Base-by-base conservation (phyloP, 92 coral and sea anemone species). In the Epizoanthus scotinus region DNA sequence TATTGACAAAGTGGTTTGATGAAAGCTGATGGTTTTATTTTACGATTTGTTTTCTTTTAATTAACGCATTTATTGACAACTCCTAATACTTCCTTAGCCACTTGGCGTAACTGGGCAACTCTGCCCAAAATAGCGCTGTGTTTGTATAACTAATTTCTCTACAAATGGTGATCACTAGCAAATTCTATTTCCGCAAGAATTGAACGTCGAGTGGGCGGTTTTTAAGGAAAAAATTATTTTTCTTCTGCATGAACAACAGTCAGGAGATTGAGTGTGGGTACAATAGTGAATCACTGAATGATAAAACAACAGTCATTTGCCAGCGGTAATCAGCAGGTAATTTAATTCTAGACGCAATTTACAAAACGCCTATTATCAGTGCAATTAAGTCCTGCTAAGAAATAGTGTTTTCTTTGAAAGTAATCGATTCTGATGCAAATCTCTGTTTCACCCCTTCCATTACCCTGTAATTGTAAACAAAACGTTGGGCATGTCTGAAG, bases 21-120 rank as follows among this genome's bases (percentile, higher is more conserved):
- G 67, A 34, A 34, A 58, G 26, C 26, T 75, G 55, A 75, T 75
- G 49, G 20, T 58, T 44, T 44, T 44, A 44, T 44, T 44, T 44
- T 44, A 44, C 52, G 15, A 47, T 47, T 75, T 40, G 68, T 19
- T 75, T 75, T 68, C 68, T 36, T 58, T 58, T 28, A 52, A 71
- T 71, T 71, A 71, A 50, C 62, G 38, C 52, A 36, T 59, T 75
- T 56, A 20, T 44, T 59, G 79, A 38, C 81, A 75, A 40, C 57
- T 38, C 26, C 44, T 36, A 75, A 75, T 59, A 59, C 56, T 75
- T 75, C 81, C 81, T 75, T 12, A 34, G 81, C 53, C 56, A 2
- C 29, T 36, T 75, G 81, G 17, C 81, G 81, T 75, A 75, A 75
- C 81, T 36, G 8, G 25, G 81, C 67, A 40, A 75, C 67, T 36